Evolutionary conservation across 2,797 vertebrate species (phyloP), one percentile per base, ranked within the genome.

Genomic region (Hipposideros larvatus): DNA sequence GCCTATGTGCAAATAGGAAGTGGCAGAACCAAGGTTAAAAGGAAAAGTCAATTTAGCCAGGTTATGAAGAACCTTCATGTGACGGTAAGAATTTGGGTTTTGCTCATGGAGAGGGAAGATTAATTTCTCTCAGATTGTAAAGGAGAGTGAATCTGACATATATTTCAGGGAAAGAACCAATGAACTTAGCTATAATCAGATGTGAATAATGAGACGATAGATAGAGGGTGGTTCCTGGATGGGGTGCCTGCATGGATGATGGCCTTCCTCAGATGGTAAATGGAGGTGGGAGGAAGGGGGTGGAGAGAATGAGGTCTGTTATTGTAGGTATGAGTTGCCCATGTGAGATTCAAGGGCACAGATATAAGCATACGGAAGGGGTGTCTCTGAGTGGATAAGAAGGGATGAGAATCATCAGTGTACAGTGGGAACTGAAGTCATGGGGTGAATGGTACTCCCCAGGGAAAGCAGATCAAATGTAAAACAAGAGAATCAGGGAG

Each of bases 81-180:
- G 11, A 96, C 55, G 22, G 31, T 77, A 66, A 43, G 21, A 86
- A 74, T 91, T 63, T 93, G 0, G 0, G 61, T 51, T 75, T 96
- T 84, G 55, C n/a, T 74, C 28, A 10, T 59, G 18, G 5, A 53
- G 10, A 65, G 53, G 16, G 15, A 57, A 34, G 41, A 31, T 31
- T 43, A 55, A 61, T 61, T 51, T 94, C 73, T 78, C 43, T 86
- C 66, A 13, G 28, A 79, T 21, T 89, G 1, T 86, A 19, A 94
- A 77, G 59, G 66, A 93, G 57, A 74, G 10, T 37, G 2, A 57
- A 9, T 78, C n/a, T 79, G 26, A 85, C 31, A 21, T 41, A 0
- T 73, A 59, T 83, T 95, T 79, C 41, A 90, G 6, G 46, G 46
- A 78, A 4, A 61, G 11, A 46, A 65, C 75, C 11, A 48, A 53